Evolutionary conservation across 2,797 vertebrate genomes (phyloP).

Genomic region (Siniperca obscura): DNA sequence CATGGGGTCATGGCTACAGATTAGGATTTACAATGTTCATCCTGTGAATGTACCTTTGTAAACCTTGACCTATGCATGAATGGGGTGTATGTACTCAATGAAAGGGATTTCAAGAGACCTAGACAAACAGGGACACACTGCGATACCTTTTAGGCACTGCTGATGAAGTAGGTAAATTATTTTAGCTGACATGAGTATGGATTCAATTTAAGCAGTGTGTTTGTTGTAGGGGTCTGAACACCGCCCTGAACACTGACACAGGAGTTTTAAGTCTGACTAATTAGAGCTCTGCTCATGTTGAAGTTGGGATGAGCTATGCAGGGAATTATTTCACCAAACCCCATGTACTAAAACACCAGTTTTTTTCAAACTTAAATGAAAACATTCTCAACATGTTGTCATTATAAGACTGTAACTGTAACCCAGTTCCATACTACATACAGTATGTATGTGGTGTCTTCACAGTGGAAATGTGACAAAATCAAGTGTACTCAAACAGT

Average conservation of each 20-base stretch:
- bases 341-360: neutral
- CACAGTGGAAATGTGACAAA: too few relatives aligned
- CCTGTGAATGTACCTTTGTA: conserved; percentile 36
- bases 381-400: too few relatives aligned
- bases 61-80: conserved; percentile 23
- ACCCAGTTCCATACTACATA: too few relatives aligned
- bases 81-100: neutral
- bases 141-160: neutral
- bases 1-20: conserved; percentile 5
- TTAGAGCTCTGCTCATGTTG: neutral
- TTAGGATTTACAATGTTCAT: conserved; percentile 12
- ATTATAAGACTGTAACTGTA: too few relatives aligned
- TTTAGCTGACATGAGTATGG: conserved; percentile 1
- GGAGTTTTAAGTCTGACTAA: neutral
- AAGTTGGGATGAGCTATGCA: neutral
- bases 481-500: too few relatives aligned
- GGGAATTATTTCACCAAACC: neutral
- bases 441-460: too few relatives aligned
- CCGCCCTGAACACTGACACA: neutral
- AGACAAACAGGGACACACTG: conserved; percentile 10
- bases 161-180: neutral
- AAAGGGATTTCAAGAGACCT: conserved; percentile 14
- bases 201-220: neutral
- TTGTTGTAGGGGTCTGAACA: neutral
- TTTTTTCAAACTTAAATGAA: neutral